Percentiles rank a stretch among this genome's conserved stretches.
These are phyloP conservation scores for Myodes glareolus DNA, from an alignment of 2,113 vertebrate species.

Conservation along the genomic window DNA sequence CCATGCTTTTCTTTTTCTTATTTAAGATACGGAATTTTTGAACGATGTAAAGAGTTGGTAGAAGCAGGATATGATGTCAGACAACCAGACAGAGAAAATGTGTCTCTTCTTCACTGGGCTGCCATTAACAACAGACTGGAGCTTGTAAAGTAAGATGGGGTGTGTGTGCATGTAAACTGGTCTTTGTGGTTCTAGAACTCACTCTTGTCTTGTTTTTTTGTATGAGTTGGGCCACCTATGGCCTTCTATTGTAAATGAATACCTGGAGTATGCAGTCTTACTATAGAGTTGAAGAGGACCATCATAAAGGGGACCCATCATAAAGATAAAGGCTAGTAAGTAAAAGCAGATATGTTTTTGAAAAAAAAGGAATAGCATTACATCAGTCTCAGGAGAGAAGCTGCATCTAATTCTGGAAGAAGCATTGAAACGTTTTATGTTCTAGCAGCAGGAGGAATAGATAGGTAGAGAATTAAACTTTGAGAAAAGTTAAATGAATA, in stretches of 20 bases:
- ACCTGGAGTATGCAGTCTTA: background rate
- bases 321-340: conserved; percentile 24
- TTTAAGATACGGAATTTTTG: conserved; percentile 93
- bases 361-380: background rate
- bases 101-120: conserved; percentile 97
- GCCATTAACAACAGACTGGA: conserved; percentile 97
- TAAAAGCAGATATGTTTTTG: conserved; percentile 1
- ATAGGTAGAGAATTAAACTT: background rate
- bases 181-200: conserved; percentile 30
- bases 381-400: background rate
- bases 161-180: background rate
- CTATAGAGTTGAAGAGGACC: background rate
- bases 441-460: background rate
- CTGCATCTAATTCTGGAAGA: conserved; percentile 38
- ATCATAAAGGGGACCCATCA: background rate
- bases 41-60: conserved; percentile 95
- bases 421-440: background rate
- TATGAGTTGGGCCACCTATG: conserved; percentile 8
- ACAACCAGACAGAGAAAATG: conserved; percentile 97
- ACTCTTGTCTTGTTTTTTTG: background rate
- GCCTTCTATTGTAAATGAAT: background rate
- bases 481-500: conserved; percentile 13
- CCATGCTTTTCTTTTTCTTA: conserved; percentile 11
- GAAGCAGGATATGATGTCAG: conserved; percentile 96
- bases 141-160: conserved; percentile 92